A percentile compares a stretch with the other conserved stretches of the same genome.
phyloP scores from a whole-genome alignment of 2,888 invertebrate species.

The Neuroscelio doddi region DNA sequence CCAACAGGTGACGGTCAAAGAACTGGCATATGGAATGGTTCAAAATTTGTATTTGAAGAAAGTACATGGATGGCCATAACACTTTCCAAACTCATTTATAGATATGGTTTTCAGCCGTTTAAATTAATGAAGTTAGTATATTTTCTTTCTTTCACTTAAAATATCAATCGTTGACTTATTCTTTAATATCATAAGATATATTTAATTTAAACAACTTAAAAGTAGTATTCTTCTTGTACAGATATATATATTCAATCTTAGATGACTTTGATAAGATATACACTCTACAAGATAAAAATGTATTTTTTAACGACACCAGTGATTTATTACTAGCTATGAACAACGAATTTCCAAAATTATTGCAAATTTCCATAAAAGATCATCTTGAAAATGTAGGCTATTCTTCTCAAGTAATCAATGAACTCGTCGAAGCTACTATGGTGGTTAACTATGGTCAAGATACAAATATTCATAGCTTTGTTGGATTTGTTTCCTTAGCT shows the following conservation, averaged over 20 bases:
- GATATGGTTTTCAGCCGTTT: constrained; percentile 75
- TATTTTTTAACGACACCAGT: constrained; percentile 73
- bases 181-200: neutral
- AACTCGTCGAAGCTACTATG: constrained; percentile 74
- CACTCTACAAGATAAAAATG: constrained; percentile 72
- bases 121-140: constrained; percentile 66
- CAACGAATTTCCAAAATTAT: constrained; percentile 71
- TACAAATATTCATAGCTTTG: constrained; percentile 74
- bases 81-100: constrained; percentile 73
- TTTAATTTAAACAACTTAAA: too few species aligned
- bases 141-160: constrained; percentile 22
- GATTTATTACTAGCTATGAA: constrained; percentile 75
- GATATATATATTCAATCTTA: constrained; percentile 54
- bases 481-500: constrained; percentile 73
- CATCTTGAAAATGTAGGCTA: constrained; percentile 71
- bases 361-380: constrained; percentile 67
- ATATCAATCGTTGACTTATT: neutral
- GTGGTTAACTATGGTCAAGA: constrained; percentile 78
- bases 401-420: constrained; percentile 73
- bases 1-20: constrained; percentile 42
- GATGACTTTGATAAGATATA: constrained; percentile 74
- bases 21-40: constrained; percentile 74
- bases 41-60: constrained; percentile 74
- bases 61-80: constrained; percentile 72
- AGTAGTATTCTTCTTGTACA: constrained; percentile 44